Evolutionary conservation across 2,113 vertebrate genomes (phyloP).

Genomic region (Chloropsis cyanopogon): DNA sequence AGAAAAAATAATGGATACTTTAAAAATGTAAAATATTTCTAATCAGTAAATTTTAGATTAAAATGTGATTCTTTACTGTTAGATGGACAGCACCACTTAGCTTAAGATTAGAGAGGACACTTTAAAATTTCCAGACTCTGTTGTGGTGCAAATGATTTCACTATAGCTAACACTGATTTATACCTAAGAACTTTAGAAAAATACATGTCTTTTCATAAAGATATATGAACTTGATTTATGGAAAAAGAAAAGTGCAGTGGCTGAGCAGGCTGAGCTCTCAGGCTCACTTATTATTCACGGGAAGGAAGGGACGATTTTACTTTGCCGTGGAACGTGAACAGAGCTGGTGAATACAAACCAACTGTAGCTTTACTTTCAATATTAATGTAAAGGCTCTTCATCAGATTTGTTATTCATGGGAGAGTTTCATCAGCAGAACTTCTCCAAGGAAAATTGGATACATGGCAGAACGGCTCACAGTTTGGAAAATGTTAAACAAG

Average conservation of each 20-base stretch:
- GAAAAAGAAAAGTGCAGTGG: neutral
- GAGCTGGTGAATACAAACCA: neutral
- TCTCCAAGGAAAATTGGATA: neutral
- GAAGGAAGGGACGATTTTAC: neutral
- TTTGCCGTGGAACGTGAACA: neutral
- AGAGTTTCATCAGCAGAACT: neutral
- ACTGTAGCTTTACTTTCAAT: neutral
- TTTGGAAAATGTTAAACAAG: neutral
- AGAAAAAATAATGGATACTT: neutral
- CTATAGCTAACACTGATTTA: neutral
- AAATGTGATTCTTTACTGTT: neutral
- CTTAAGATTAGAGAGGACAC: neutral
- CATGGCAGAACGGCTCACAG: neutral
- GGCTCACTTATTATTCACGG: neutral
- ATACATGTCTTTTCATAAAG: neutral
- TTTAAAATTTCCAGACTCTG: neutral
- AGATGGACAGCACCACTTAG: neutral
- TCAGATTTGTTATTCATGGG: neutral
- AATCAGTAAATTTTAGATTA: neutral
- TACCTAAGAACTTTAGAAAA: neutral
- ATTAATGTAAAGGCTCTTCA: neutral
- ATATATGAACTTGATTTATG: neutral
- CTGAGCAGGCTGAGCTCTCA: neutral
- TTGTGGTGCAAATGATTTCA: neutral
- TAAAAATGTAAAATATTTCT: neutral